phyloP scores from a whole-genome alignment of 2,113 vertebrate species.

The Eublepharis macularius region DNA sequence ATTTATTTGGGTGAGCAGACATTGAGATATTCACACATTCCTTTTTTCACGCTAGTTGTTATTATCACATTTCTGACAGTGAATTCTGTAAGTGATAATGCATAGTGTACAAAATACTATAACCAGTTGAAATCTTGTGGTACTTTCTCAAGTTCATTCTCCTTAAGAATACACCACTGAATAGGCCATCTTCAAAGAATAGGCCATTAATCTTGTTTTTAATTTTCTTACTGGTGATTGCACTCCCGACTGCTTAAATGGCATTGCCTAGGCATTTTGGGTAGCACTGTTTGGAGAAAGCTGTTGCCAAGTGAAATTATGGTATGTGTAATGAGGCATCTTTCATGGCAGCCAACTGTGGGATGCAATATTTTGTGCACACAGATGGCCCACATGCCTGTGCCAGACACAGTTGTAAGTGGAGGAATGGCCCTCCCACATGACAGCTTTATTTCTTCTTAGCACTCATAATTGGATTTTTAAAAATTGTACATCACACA shows the following conservation, averaged over 20 bases:
- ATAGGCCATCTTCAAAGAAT: background rate
- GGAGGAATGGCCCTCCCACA: background rate
- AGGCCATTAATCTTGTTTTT: background rate
- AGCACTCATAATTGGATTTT: conserved; percentile 23
- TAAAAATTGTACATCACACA: conserved; percentile 16
- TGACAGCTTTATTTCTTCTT: conserved; percentile 16
- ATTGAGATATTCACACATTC: background rate
- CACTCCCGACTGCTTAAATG: background rate
- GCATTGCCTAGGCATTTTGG: background rate
- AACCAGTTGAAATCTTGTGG: background rate
- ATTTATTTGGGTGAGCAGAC: background rate
- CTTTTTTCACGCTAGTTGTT: background rate
- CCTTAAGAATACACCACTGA: too few species aligned
- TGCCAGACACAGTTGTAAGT: background rate
- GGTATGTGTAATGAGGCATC: background rate
- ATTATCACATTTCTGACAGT: background rate
- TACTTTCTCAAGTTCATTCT: background rate
- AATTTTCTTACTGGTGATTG: background rate
- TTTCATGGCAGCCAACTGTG: background rate
- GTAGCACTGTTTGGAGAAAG: background rate
- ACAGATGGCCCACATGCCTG: background rate
- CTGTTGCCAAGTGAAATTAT: background rate
- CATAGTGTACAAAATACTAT: background rate
- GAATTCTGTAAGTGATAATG: background rate
- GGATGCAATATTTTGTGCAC: conserved; percentile 14